Evolutionary conservation across 2,113 vertebrate genomes (phyloP).

Genomic region (Australoheros scitulus): DNA sequence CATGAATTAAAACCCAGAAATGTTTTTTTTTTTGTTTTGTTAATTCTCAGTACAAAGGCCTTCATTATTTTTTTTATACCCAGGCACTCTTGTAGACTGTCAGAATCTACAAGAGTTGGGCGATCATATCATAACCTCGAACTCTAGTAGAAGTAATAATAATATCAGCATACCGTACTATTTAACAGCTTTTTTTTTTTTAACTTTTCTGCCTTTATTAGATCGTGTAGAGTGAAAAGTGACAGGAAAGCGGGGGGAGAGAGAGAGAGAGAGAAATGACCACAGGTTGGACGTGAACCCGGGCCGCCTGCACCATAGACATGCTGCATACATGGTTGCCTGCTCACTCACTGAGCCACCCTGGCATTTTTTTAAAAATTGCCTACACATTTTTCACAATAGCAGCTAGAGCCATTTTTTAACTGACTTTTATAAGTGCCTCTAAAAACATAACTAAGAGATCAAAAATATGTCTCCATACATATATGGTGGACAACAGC

Average conservation of each 20-base stretch:
- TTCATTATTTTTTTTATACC: not conserved
- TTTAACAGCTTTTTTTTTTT: not conserved
- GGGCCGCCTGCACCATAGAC: no score
- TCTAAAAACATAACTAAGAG: not conserved
- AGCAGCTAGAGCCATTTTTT: no score
- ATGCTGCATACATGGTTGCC: no score
- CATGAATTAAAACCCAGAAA: not conserved
- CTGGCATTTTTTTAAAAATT: no score
- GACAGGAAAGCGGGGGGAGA: no score
- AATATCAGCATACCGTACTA: slow-evolving; percentile 16
- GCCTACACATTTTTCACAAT: no score
- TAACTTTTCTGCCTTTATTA: no score
- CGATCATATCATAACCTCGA: slow-evolving; percentile 34
- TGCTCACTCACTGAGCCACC: no score
- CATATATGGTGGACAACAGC: not conserved
- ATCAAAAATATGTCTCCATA: not conserved
- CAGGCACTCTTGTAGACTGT: not conserved
- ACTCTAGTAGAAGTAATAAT: slow-evolving; percentile 30
- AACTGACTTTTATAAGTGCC: no score
- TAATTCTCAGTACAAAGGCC: not conserved
- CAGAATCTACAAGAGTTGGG: not conserved
- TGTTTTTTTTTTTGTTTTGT: not conserved
- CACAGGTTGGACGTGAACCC: no score
- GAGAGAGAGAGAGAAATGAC: no score
- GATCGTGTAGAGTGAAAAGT: no score